Conservation (phyloP, 2,113 vertebrate genomes). For the Odocoileus virginianus region DNA sequence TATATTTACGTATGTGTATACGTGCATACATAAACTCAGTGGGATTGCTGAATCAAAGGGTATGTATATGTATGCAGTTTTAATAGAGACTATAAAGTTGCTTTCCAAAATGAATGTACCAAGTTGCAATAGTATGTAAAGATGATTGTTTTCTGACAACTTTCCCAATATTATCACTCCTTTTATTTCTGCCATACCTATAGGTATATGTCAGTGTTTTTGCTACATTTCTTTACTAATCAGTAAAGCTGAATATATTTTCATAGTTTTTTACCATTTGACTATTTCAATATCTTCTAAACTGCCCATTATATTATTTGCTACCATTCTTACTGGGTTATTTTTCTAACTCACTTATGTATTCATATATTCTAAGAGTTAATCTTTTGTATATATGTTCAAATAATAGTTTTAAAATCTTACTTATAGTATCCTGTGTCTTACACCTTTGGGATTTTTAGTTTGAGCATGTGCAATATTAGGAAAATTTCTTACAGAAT, state of each 20-base stretch:
- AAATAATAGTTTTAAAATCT: constrained; percentile 12
- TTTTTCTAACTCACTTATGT: neutral
- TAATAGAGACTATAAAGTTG: neutral
- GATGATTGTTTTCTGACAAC: constrained; percentile 13
- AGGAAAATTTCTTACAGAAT: neutral
- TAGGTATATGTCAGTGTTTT: neutral
- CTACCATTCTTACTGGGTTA: neutral
- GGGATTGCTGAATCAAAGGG: neutral
- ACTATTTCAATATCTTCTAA: neutral
- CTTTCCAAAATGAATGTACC: neutral
- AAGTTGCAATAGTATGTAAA: neutral
- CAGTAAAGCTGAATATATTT: neutral
- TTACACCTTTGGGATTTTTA: neutral
- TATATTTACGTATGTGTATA: neutral
- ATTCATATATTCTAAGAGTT: neutral
- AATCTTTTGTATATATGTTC: neutral
- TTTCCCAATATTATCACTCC: neutral
- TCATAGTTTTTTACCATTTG: neutral
- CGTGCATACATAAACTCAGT: neutral
- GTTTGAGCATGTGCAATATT: neutral
- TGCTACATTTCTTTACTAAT: neutral
- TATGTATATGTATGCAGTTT: neutral
- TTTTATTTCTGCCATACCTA: neutral
- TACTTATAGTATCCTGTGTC: neutral
- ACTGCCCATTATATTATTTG: neutral